Base-by-base conservation (phyloP, 2,888 invertebrate genomes). In the Phyto melanocephala region DNA sequence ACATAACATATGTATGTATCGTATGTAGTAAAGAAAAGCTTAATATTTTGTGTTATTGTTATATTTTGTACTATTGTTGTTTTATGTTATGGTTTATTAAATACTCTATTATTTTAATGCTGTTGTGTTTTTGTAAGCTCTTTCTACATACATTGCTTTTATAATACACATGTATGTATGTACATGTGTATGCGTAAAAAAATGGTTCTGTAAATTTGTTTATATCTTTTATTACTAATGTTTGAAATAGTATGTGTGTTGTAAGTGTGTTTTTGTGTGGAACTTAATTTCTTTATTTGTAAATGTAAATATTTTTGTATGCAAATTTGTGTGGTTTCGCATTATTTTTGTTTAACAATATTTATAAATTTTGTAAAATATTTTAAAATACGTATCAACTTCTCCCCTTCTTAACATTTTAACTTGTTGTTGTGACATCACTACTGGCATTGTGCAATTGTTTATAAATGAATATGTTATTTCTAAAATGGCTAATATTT, bases 1-100 rank as follows among this genome's bases (percentile, higher is more conserved):
- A 28, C 6, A 6, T 6, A 28, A 28, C 28, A 28, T 15, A 35
- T 13, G 17, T 54, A 45, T 40, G 33, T 33, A 45, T 37, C 47
- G n/a, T n/a, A n/a, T n/a, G n/a, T n/a, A n/a, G n/a, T n/a, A n/a
- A n/a, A n/a, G n/a, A 56, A 65, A 54, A 24, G 50, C 45, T 58
- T 76, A 20, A n/a, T 28, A 17, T 65, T 22, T 60, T n/a, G n/a
- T n/a, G n/a, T 76, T 68, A 40, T 54, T 60, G 20, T 58, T 42
- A 10, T 60, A 35, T 24, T 17, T 45, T 50, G 50, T 60, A 8
- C 17, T 42, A 8, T 15, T 50, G 10, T 50, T 60, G 35, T 62
- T 47, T 56, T 24, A 52, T 68, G 47, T 8, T 28, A 70, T n/a
- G 56, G 17, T 33, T 72, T 65, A 65, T 47, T 75, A 65, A 65